Percentiles rank a stretch among this genome's conserved stretches.
Conservation (phyloP, 2,888 invertebrate genomes). For the Cephonodes hylas region DNA sequence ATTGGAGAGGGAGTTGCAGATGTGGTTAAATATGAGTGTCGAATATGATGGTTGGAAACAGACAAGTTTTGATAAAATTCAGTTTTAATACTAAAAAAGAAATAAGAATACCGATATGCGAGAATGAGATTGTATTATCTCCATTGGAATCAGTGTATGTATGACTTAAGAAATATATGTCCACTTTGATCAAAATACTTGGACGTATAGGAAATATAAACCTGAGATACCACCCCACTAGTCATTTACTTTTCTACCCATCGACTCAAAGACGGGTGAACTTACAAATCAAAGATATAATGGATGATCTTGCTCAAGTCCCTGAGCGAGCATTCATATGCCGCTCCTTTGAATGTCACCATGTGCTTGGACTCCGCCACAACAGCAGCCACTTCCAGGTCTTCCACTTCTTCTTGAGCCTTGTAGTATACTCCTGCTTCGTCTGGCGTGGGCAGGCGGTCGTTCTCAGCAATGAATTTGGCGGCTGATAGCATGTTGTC, state of each 20-base stretch:
- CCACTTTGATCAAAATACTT: too few relatives aligned
- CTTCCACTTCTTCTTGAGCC: conserved; percentile 31
- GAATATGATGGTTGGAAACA: too few relatives aligned
- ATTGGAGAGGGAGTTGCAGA: too few relatives aligned
- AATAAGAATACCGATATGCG: too few relatives aligned
- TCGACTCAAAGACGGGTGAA: too few relatives aligned
- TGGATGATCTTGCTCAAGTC: conserved; percentile 67
- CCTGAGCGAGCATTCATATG: conserved; percentile 53
- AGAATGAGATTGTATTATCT: too few relatives aligned
- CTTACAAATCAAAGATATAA: conserved; percentile 73
- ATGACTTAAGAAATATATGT: neutral
- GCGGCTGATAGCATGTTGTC: conserved; percentile 70
- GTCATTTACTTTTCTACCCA: too few relatives aligned
- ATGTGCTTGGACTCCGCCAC: conserved; percentile 27
- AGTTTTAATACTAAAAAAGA: too few relatives aligned
- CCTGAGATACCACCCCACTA: too few relatives aligned
- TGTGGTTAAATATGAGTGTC: too few relatives aligned
- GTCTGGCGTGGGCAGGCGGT: conserved; percentile 47
- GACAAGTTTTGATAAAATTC: too few relatives aligned
- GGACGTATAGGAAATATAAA: too few relatives aligned
- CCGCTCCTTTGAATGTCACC: conserved; percentile 46
- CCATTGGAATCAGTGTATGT: neutral
- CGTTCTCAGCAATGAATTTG: conserved; percentile 40
- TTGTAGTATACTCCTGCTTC: conserved; percentile 55
- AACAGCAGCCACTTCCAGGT: neutral